A percentile compares a stretch with the other conserved stretches of the same genome.
These are phyloP conservation scores for Rhodeus uyekii DNA, from an alignment of 2,797 vertebrate species.

Conservation along the genomic window DNA sequence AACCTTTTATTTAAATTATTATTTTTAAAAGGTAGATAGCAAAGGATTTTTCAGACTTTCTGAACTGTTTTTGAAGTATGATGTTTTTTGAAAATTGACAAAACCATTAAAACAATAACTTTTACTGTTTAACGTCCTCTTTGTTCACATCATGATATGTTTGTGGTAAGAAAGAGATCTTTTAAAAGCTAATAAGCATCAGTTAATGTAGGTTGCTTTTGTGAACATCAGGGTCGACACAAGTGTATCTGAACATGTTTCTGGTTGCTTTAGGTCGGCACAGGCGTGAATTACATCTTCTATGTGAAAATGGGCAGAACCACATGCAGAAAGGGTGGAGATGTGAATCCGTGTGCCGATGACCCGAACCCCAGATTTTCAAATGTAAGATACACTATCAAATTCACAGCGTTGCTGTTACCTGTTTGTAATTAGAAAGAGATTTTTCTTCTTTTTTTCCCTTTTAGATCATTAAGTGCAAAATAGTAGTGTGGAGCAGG, in stretches of 20 bases:
- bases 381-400: constrained; percentile 53
- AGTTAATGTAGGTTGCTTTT: not conserved
- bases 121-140: not conserved
- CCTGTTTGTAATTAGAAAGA: not conserved
- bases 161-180: too few species aligned
- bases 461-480: constrained; percentile 62
- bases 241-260: not conserved
- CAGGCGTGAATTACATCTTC: constrained; percentile 69
- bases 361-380: not conserved
- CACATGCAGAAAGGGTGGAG: constrained; percentile 62
- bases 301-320: constrained; percentile 66
- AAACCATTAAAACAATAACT: fast-evolving
- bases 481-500: constrained; percentile 64
- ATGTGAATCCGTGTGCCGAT: constrained; percentile 27
- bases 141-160: not conserved
- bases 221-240: not conserved
- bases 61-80: too few species aligned
- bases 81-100: not conserved
- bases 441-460: not conserved
- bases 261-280: constrained; percentile 62
- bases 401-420: not conserved
- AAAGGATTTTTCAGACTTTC: too few species aligned
- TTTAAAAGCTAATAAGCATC: not conserved
- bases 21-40: too few species aligned
- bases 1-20: too few species aligned